Conservation (phyloP, 2,888 invertebrate genomes). For the Pelosia muscerda region DNA sequence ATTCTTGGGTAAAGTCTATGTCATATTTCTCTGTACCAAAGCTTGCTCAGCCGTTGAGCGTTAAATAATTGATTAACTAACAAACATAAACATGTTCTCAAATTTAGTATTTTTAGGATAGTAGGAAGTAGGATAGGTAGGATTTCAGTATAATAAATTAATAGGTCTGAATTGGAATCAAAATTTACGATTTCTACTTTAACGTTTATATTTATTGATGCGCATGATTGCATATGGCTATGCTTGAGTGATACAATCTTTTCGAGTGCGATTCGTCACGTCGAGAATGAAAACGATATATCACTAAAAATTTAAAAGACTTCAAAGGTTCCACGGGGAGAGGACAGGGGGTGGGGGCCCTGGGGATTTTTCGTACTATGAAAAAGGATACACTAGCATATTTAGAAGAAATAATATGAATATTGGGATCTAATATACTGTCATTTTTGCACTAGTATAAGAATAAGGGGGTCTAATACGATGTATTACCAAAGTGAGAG, state of each 20-base stretch:
- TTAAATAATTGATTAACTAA: too few species aligned
- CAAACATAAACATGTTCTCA: too few species aligned
- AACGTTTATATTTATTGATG: background rate
- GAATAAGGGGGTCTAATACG: too few species aligned
- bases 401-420: background rate
- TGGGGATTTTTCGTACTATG: too few species aligned
- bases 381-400: background rate
- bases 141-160: too few species aligned
- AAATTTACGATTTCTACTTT: slow-evolving; percentile 1
- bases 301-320: background rate
- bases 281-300: background rate
- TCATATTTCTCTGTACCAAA: too few species aligned
- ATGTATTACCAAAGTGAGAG: too few species aligned
- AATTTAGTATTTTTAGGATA: too few species aligned
- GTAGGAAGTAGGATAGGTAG: too few species aligned
- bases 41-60: too few species aligned
- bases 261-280: background rate
- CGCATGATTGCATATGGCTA: background rate
- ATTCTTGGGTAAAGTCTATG: too few species aligned
- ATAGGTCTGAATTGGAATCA: background rate
- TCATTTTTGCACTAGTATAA: background rate
- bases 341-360: too few species aligned
- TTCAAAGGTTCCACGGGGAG: background rate
- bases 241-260: background rate
- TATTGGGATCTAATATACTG: background rate